Percentiles rank a stretch among this genome's conserved stretches.
Evolutionary conservation across 2,797 vertebrate species (phyloP).

Genomic region (Bradypodion pumilum): DNA sequence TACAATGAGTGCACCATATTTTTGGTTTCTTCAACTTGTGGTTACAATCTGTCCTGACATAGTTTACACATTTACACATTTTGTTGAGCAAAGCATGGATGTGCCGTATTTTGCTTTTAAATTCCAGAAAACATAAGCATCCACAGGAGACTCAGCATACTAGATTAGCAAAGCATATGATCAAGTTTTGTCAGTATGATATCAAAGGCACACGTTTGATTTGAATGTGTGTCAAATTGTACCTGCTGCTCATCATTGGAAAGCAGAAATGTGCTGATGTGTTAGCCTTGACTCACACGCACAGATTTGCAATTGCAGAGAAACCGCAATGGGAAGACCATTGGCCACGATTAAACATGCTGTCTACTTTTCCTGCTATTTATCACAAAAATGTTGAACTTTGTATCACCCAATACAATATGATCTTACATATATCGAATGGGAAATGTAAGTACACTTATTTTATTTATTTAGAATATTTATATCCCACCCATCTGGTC

Average conservation of each 20-base stretch:
- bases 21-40: constrained; percentile 78
- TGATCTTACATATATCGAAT: not conserved
- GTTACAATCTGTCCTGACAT: constrained; percentile 81
- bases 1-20: constrained; percentile 75
- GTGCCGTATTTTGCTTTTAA: constrained; percentile 68
- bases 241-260: constrained; percentile 62
- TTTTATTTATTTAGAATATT: not conserved
- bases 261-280: constrained; percentile 70
- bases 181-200: constrained; percentile 65
- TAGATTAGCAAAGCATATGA: constrained; percentile 72
- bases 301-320: constrained; percentile 64
- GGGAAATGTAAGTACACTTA: not conserved
- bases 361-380: constrained; percentile 56
- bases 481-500: no score
- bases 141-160: constrained; percentile 71
- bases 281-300: constrained; percentile 70
- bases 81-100: constrained; percentile 78
- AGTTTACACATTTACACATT: constrained; percentile 84
- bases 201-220: constrained; percentile 62
- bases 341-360: constrained; percentile 68
- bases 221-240: constrained; percentile 63
- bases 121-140: constrained; percentile 82
- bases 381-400: constrained; percentile 59
- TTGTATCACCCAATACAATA: constrained; percentile 38
- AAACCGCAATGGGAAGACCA: constrained; percentile 65